phyloP scores from a whole-genome alignment of 1,140 invertebrate species.

The Drosophila parabipectinata region DNA sequence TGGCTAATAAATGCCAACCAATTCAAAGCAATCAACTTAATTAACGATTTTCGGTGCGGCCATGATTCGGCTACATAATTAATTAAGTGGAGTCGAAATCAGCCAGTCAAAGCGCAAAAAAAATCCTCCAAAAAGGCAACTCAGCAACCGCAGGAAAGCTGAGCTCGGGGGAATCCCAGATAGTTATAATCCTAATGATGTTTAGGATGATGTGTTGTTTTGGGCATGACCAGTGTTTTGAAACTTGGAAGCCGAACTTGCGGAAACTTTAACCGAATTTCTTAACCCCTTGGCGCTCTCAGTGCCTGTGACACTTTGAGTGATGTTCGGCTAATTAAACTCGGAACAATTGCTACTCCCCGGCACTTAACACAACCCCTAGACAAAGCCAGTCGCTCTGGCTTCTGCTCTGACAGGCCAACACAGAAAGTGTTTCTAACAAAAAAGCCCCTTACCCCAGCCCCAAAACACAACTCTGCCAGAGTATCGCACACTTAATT shows the following conservation, averaged over 20 bases:
- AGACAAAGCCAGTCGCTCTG: constrained; percentile 33
- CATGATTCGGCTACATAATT: constrained; percentile 72
- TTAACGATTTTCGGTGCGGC: constrained; percentile 71
- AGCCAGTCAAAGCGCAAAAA: constrained; percentile 29
- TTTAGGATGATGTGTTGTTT: constrained; percentile 6
- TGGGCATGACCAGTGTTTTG: constrained; percentile 7
- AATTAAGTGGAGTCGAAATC: constrained; percentile 58
- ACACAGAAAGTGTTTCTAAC: constrained; percentile 80
- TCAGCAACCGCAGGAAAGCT: constrained; percentile 13
- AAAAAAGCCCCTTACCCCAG: constrained; percentile 35
- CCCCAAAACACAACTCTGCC: constrained; percentile 5
- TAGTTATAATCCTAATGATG: constrained; percentile 15
- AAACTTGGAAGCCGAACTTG: constrained; percentile 1
- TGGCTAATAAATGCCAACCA: constrained; percentile 74
- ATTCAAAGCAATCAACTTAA: constrained; percentile 80
- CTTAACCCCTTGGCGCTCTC: constrained; percentile 51
- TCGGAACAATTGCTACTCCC: constrained; percentile 49
- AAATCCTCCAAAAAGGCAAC: constrained; percentile 16
- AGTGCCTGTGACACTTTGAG: constrained; percentile 64
- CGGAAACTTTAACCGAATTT: constrained; percentile 9
- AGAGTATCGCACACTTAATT: constrained; percentile 78
- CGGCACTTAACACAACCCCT: constrained; percentile 47
- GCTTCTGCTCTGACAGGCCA: constrained; percentile 66
- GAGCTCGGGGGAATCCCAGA: not conserved
- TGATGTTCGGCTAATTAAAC: constrained; percentile 75